Base-by-base conservation (phyloP, 2,113 vertebrate species). In the Salvelinus fontinalis region DNA sequence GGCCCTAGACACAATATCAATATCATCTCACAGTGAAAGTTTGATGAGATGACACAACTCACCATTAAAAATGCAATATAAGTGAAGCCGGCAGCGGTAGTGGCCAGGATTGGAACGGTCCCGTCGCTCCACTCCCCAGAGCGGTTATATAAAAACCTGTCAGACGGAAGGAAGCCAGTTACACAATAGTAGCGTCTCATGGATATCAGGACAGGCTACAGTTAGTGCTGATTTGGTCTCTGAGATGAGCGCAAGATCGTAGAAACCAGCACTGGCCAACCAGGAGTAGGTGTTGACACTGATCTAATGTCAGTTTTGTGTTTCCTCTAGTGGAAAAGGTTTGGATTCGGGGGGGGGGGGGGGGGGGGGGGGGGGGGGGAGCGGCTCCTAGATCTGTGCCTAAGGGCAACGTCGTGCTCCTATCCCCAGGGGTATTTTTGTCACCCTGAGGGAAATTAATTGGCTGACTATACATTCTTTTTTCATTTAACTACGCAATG, bases 81-180 rank as follows among this genome's bases (percentile, higher is more conserved):
- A 0, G 94, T 97, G 78, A 99, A 96, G 74, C 95, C 96, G 9
- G 94, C 94, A 26, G 95, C 96, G 0, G 98, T 96, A 27, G 94
- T 93, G 34, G 97, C 90, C 5, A 99, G 92, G 80, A 99, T 96
- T 74, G 97, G 96, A 90, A 97, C 88, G 0, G 97, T 97, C 95
- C 97, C 96, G 80, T 99, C 97, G 29, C 95, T 97, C 97, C 98
- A 99, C 79, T 96, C 94, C 67, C 97, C 97, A 76, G 96, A 95
- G 73, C 88, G 92, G 85, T 95, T 97, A 84, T 98, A 99, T 71
- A 99, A 93, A 90, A 95, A 96, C 97, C 98, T 99, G 93, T 48
- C 76, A 51, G 67, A 77, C 62, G 70, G 78, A 3, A 60, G n/a
- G 78, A 3, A 60, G n/a, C 26, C 60, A 77, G 73, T 59, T 54